Evolutionary conservation across 2,113 vertebrate species (phyloP), one percentile per base, ranked within the genome.

Genomic region (Mystacornis crossleyi): DNA sequence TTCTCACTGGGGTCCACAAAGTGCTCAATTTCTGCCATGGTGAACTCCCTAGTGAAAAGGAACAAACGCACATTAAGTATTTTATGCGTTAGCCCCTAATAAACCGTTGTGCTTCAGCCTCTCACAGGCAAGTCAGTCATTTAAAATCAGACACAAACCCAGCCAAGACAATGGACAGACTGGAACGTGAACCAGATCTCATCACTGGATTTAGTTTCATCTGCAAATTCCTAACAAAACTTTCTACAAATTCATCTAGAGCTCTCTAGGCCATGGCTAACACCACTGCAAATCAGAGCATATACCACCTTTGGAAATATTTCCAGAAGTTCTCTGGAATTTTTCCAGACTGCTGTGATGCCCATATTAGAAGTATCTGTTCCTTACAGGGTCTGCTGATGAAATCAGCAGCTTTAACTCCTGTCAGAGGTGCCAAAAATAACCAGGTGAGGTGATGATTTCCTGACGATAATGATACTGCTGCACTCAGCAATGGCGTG

Each of bases 1-100:
- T 99, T 99, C 87, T 99, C 99, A 61, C 84, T 98, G 45, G 99
- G 99, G 93, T 99, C 99, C 91, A 99, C 99, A 98, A 99, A 99
- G 98, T 99, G 99, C 98, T 99, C 99, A 0, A 99, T 99, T 98
- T 99, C 99, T 78, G 99, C 99, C 99, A 99, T 99, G 66, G 99
- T 99, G 98, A 99, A 99, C 98, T 99, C 99, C 93, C 99, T 99
- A 95, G 40, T 3, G 16, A 51, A 61, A 80, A 77, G 26, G 70
- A 18, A 73, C 34, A 2, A 8, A 29, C 0, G 2, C 5, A 9
- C 1, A 23, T 70, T 18, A 60, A 51, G 5, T 54, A 54, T 47
- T 82, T 25, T 2, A 19, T 2, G 13, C 3, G 4, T 31, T 17
- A 78, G 45, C 36, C 18, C 10, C 24, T 36, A 77, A 48, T 8